Percentiles rank a stretch among this genome's conserved stretches.
Evolutionary conservation across 2,797 vertebrate species (phyloP).

Genomic region (Echiichthys vipera): DNA sequence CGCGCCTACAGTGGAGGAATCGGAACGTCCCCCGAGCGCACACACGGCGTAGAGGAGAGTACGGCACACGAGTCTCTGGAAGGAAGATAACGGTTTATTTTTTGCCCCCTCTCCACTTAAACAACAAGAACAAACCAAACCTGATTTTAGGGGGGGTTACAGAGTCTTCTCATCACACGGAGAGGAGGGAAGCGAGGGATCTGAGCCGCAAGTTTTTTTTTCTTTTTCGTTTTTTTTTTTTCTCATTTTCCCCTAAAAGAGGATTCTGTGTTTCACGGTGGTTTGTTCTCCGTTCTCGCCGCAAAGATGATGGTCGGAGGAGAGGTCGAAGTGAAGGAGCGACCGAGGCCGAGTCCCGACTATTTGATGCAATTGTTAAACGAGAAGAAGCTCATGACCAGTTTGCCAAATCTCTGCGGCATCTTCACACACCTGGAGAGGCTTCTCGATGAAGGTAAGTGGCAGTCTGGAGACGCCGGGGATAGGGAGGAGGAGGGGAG

Average conservation of each 20-base stretch:
- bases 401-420: slow-evolving; percentile 89
- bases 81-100: slow-evolving; percentile 81
- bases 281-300: slow-evolving; percentile 78
- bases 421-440: slow-evolving; percentile 94
- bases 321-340: slow-evolving; percentile 91
- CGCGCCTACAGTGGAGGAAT: slow-evolving; percentile 81
- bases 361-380: slow-evolving; percentile 91
- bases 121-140: slow-evolving; percentile 73
- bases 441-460: slow-evolving; percentile 97
- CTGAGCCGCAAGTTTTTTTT: slow-evolving; percentile 82
- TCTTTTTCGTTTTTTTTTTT: slow-evolving; percentile 58
- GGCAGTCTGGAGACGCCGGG: slow-evolving; percentile 18
- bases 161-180: slow-evolving; percentile 70
- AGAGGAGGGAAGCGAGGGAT: slow-evolving; percentile 83
- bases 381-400: slow-evolving; percentile 91
- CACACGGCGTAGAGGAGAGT: slow-evolving; percentile 80
- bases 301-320: slow-evolving; percentile 91
- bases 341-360: slow-evolving; percentile 91
- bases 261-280: slow-evolving; percentile 81
- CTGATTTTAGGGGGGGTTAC: slow-evolving; percentile 60
- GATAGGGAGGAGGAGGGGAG: not conserved
- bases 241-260: slow-evolving; percentile 65
- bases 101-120: slow-evolving; percentile 66
- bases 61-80: slow-evolving; percentile 74
- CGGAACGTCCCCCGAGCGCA: slow-evolving; percentile 82